Percentiles rank a stretch among this genome's conserved stretches.
Evolutionary conservation across 2,113 vertebrate species (phyloP).

Genomic region (Felis catus): F.catus_Fca126_mat1.0 CM031416.1:19880001-19880500

Average conservation of each 20-base stretch:
- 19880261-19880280: slow-evolving; percentile 43
- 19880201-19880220: neutral
- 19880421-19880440: slow-evolving; percentile 65
- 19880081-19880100: neutral
- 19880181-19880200: neutral
- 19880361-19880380: slow-evolving; percentile 55
- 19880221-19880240: slow-evolving; percentile 1
- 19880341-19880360: slow-evolving; percentile 63
- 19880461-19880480: slow-evolving; percentile 27
- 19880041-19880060: neutral
- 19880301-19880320: slow-evolving; percentile 35
- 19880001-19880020: neutral
- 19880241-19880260: slow-evolving; percentile 47
- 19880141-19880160: neutral
- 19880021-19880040: neutral
- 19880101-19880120: neutral
- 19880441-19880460: neutral
- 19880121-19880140: neutral
- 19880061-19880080: neutral
- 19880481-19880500: slow-evolving; percentile 58
- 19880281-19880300: slow-evolving; percentile 26
- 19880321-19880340: slow-evolving; percentile 64
- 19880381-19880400: slow-evolving; percentile 70
- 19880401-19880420: slow-evolving; percentile 73
- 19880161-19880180: neutral